Evolutionary conservation across 2,888 invertebrate genomes (phyloP).

Genomic region (Eupithecia inturbata): DNA sequence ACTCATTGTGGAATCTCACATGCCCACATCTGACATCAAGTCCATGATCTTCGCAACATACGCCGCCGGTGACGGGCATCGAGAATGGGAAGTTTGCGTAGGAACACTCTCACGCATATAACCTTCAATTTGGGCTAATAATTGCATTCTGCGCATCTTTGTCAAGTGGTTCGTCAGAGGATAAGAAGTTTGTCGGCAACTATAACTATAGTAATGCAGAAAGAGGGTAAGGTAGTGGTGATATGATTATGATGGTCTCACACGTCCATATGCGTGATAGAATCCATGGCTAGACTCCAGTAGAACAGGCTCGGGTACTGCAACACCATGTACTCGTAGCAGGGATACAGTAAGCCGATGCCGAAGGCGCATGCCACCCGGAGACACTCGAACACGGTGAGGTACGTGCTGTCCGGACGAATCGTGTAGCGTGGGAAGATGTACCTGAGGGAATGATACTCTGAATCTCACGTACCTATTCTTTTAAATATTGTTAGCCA

Average conservation of each 20-base stretch:
- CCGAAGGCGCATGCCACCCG: conserved; percentile 63
- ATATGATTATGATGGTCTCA: conserved; percentile 36
- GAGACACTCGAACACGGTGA: conserved; percentile 64
- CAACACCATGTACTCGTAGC: conserved; percentile 62
- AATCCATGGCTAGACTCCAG: conserved; percentile 55
- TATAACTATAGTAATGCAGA: too few species aligned
- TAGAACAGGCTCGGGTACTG: conserved; percentile 60
- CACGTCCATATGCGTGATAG: conserved; percentile 66
- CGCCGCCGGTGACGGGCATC: too few species aligned
- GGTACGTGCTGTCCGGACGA: conserved; percentile 67
- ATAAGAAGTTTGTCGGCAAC: too few species aligned
- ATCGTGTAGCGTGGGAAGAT: conserved; percentile 73
- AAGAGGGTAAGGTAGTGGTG: not conserved
- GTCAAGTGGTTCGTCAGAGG: too few species aligned
- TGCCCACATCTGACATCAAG: too few species aligned
- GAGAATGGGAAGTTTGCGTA: too few species aligned
- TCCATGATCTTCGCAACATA: not conserved
- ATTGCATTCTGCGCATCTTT: too few species aligned
- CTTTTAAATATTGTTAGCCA: not conserved
- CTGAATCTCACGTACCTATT: not conserved
- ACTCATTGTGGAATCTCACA: too few species aligned
- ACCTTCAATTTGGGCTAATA: too few species aligned
- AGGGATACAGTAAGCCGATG: conserved; percentile 63
- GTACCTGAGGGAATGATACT: conserved; percentile 53
- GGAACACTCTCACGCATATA: too few species aligned